phyloP scores from a whole-genome alignment of 2,113 vertebrate genomes.

The Eidolon helvum region DNA sequence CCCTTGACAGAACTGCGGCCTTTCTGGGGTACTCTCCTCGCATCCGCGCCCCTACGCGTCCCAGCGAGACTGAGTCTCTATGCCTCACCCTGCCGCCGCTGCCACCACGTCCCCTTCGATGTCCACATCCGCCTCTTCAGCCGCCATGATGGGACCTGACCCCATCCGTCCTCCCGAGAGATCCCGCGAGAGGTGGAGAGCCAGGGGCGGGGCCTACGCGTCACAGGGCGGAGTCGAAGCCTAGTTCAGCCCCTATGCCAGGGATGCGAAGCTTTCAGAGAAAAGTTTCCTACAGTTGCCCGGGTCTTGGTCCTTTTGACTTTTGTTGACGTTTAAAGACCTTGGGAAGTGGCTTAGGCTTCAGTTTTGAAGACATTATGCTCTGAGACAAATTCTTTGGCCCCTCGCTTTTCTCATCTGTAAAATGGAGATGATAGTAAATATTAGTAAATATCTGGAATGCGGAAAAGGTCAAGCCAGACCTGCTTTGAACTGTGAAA shows the following conservation, averaged over 20 bases:
- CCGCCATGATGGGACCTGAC: constrained; percentile 82
- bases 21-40: no score
- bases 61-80: background rate
- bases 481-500: background rate
- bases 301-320: accelerated
- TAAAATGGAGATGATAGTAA: background rate
- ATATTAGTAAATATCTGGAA: background rate
- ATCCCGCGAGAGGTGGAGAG: constrained; percentile 45
- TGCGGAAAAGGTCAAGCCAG: background rate
- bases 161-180: constrained; percentile 2
- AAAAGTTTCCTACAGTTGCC: accelerated
- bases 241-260: accelerated
- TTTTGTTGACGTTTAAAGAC: background rate
- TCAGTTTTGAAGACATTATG: background rate
- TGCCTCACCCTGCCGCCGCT: constrained; percentile 73
- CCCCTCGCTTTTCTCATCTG: background rate
- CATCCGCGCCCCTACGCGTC: background rate
- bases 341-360: accelerated
- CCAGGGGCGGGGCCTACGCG: background rate
- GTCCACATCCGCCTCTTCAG: constrained; percentile 92
- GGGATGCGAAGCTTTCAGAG: background rate
- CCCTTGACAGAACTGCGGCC: background rate
- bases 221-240: background rate
- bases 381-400: background rate
- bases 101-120: constrained; percentile 91